These are phyloP conservation scores for Craseonycteris thonglongyai DNA, from an alignment of 2,113 vertebrate species.

Conservation along the genomic window DNA sequence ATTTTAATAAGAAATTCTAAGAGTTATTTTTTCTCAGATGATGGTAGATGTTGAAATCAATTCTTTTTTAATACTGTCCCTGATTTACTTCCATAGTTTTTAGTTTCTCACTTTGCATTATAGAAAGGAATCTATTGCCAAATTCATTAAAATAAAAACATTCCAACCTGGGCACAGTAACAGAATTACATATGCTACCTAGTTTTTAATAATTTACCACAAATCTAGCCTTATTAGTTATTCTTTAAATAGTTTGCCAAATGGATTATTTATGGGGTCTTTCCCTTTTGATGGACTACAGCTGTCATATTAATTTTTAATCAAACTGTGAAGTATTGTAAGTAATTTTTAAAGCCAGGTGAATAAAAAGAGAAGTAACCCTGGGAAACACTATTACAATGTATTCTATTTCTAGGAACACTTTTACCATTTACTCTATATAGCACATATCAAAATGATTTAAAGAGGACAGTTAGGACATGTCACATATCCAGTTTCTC, in stretches of 20 bases:
- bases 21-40: background rate
- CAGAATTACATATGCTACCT: background rate
- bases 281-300: constrained; percentile 44
- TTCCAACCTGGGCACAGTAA: background rate
- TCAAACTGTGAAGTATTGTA: constrained; percentile 38
- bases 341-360: constrained; percentile 4
- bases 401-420: background rate
- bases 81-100: background rate
- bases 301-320: constrained; percentile 64
- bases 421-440: constrained; percentile 1
- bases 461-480: constrained; percentile 27
- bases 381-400: constrained; percentile 14
- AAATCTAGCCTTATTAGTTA: constrained; percentile 42
- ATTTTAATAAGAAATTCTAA: background rate
- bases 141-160: constrained; percentile 18
- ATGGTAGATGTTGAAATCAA: background rate
- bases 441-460: constrained; percentile 43
- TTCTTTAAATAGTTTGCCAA: constrained; percentile 36
- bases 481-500: constrained; percentile 13
- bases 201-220: constrained; percentile 49
- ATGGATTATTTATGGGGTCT: constrained; percentile 55
- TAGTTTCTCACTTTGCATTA: background rate
- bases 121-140: background rate
- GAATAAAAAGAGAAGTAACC: background rate
- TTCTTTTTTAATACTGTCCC: too few relatives aligned